A percentile compares a stretch with the other conserved stretches of the same genome.
phyloP scores from a whole-genome alignment of 2,113 vertebrate genomes.

The Onychorhynchus coronatus region DNA sequence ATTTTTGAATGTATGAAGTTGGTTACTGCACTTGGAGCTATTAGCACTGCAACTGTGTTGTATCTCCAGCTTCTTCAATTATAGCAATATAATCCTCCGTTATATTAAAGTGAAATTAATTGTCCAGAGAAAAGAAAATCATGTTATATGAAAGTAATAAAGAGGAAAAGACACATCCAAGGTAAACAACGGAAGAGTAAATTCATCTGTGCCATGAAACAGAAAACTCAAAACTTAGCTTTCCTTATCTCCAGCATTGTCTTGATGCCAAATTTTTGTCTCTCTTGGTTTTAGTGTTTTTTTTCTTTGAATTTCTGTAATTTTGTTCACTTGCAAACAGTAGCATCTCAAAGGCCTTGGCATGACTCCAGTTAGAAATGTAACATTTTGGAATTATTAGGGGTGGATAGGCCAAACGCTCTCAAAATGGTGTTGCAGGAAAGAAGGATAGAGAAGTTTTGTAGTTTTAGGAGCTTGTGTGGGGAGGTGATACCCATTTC shows the following conservation, averaged over 20 bases:
- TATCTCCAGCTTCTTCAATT: background rate
- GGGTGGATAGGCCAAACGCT: background rate
- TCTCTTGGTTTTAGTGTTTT: background rate
- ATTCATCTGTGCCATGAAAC: too few species aligned
- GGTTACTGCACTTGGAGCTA: background rate
- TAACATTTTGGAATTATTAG: background rate
- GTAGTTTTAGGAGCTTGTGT: background rate
- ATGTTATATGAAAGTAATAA: background rate
- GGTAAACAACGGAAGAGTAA: background rate
- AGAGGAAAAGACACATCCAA: background rate
- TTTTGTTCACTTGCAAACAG: background rate
- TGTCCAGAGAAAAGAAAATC: background rate
- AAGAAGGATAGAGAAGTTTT: background rate
- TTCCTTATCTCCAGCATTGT: too few species aligned
- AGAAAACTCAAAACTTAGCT: too few species aligned
- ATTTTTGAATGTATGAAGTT: background rate
- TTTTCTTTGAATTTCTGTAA: background rate
- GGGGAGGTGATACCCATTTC: background rate
- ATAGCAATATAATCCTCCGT: background rate
- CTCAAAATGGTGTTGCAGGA: background rate
- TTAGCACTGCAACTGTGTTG: background rate
- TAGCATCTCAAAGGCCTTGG: accelerated
- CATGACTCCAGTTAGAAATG: background rate
- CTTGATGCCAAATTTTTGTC: too few species aligned
- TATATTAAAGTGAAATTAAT: background rate